These are phyloP conservation scores for Apteryx mantelli DNA, from an alignment of 2,113 vertebrate genomes.

Conservation along the genomic window DNA sequence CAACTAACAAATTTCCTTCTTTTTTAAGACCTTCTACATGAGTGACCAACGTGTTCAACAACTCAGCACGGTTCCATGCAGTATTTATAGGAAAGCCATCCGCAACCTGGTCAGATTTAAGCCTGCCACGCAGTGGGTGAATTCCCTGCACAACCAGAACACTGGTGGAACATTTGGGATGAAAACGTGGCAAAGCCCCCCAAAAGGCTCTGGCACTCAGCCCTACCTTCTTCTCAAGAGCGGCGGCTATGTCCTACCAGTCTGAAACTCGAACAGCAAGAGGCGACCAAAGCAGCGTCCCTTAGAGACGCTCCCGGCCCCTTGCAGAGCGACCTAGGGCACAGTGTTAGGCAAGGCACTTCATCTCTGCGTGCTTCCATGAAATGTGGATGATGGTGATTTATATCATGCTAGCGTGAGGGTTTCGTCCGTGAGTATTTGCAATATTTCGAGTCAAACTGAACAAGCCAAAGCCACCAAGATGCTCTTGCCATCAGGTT, in stretches of 20 bases:
- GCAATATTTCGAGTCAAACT: neutral
- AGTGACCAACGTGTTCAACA: neutral
- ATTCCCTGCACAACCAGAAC: neutral
- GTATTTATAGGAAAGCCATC: neutral
- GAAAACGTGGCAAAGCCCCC: neutral
- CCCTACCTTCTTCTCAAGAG: neutral
- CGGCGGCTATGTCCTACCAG: neutral
- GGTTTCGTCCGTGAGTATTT: neutral
- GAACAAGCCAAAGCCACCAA: neutral
- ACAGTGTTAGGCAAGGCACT: constrained; percentile 22
- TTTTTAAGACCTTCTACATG: neutral
- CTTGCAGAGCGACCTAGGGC: constrained; percentile 33
- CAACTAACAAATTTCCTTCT: neutral
- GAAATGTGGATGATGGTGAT: neutral
- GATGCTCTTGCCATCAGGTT: neutral
- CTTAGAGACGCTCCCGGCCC: neutral
- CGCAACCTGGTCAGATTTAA: neutral
- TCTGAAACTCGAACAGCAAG: neutral
- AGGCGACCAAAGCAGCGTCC: neutral
- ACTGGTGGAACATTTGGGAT: neutral
- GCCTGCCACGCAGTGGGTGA: neutral
- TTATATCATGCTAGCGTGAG: neutral
- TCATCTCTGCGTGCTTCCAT: neutral
- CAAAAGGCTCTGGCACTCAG: neutral
- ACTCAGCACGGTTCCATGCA: neutral